Evolutionary conservation across 2,797 vertebrate species (phyloP).

Genomic region (Chloroceryle inda): DNA sequence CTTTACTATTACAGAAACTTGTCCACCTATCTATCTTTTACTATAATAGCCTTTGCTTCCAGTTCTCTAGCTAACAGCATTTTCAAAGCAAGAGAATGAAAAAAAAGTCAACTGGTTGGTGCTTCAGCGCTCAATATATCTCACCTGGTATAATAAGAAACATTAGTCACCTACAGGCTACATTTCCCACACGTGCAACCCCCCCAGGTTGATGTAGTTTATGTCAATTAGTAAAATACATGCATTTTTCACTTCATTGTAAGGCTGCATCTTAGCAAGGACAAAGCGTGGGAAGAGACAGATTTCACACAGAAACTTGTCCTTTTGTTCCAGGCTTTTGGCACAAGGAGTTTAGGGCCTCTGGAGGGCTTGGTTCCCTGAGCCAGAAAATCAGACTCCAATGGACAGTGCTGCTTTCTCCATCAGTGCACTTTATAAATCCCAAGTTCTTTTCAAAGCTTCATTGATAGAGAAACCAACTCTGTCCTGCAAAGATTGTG

Average conservation of each 20-base stretch:
- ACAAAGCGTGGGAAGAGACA: background rate
- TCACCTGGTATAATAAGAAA: background rate
- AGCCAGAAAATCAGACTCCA: slow-evolving; percentile 36
- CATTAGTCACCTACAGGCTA: background rate
- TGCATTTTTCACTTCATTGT: background rate
- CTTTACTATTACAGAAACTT: rapidly evolving
- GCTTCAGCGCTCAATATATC: background rate
- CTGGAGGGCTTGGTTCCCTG: background rate
- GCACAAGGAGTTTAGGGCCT: background rate
- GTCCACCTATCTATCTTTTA: background rate
- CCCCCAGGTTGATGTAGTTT: background rate
- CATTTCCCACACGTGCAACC: background rate
- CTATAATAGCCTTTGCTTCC: rapidly evolving
- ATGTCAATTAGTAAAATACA: background rate
- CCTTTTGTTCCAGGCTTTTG: slow-evolving; percentile 30
- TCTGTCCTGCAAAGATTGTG: background rate
- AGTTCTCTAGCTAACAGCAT: background rate
- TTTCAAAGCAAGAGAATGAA: background rate
- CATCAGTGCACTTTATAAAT: slow-evolving; percentile 1
- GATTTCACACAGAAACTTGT: background rate
- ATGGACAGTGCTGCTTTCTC: background rate
- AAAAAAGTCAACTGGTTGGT: rapidly evolving
- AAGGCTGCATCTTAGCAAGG: background rate
- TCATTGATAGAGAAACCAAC: background rate
- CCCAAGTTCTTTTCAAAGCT: background rate